phyloP scores from a whole-genome alignment of 2,797 vertebrate genomes.

The Phaenicophaeus curvirostris region DNA sequence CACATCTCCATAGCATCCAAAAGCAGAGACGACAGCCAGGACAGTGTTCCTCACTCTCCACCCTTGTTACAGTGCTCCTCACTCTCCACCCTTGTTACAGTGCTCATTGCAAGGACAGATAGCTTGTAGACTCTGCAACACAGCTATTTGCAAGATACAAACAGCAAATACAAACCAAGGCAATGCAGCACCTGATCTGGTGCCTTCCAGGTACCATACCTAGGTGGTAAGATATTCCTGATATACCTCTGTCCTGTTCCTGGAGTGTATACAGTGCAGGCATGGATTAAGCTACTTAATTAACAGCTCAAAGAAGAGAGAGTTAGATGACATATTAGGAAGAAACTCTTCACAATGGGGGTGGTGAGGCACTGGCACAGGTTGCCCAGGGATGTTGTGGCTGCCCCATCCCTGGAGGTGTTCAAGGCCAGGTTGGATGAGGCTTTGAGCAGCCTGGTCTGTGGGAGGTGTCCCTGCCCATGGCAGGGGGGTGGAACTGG shows the following conservation, averaged over 20 bases:
- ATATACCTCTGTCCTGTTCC: background rate
- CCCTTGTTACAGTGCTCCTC: accelerated
- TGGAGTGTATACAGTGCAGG: background rate
- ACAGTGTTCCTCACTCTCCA: background rate
- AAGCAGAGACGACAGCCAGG: background rate
- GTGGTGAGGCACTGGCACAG: too few species aligned
- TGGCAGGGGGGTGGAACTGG: too few species aligned
- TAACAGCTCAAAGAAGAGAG: background rate
- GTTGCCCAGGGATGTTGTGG: too few species aligned
- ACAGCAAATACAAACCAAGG: background rate
- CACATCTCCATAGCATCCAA: accelerated
- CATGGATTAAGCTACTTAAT: background rate
- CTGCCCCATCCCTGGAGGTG: too few species aligned
- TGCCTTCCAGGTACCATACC: accelerated
- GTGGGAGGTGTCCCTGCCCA: too few species aligned
- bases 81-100: background rate
- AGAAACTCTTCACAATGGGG: too few species aligned
- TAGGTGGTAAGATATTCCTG: background rate
- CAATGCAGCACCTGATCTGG: background rate
- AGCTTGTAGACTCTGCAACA: background rate
- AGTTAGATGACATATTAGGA: too few species aligned
- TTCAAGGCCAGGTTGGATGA: too few species aligned
- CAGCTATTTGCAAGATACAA: background rate
- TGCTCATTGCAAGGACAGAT: background rate
- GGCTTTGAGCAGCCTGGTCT: too few species aligned